phyloP scores from a whole-genome alignment of 1,140 invertebrate species.

The Amphibalanus amphitrite region DNA sequence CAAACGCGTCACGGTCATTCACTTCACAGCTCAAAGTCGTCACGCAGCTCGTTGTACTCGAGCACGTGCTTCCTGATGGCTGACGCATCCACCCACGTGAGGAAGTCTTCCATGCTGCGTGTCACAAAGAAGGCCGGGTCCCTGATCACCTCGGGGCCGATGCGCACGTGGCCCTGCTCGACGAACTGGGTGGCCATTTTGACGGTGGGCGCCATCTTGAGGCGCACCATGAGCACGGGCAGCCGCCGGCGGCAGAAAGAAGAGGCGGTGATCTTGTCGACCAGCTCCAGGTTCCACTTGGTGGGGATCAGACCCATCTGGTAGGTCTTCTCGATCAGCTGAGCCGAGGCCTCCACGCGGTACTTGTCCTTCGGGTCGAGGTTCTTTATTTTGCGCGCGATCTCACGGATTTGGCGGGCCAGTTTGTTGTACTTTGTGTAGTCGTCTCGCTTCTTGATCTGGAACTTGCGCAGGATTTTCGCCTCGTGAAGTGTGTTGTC shows the following conservation, averaged over 20 bases:
- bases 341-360: slow-evolving; percentile 59
- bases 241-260: slow-evolving; percentile 82
- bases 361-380: slow-evolving; percentile 42
- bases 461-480: slow-evolving; percentile 74
- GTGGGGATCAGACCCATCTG: slow-evolving; percentile 76
- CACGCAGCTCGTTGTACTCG: slow-evolving; percentile 62
- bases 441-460: slow-evolving; percentile 85
- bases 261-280: slow-evolving; percentile 66
- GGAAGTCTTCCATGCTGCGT: slow-evolving; percentile 81
- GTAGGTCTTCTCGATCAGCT: slow-evolving; percentile 71
- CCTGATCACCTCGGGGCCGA: slow-evolving; percentile 85
- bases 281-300: slow-evolving; percentile 62
- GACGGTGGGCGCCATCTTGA: slow-evolving; percentile 74
- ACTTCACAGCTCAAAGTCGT: not conserved
- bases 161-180: slow-evolving; percentile 90
- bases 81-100: slow-evolving; percentile 94
- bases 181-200: slow-evolving; percentile 78
- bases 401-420: slow-evolving; percentile 62
- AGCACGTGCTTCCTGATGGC: slow-evolving; percentile 82
- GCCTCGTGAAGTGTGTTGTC: slow-evolving; percentile 92
- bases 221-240: slow-evolving; percentile 79
- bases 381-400: slow-evolving; percentile 70
- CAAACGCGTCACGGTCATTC: too few species aligned
- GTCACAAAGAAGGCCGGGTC: slow-evolving; percentile 95
- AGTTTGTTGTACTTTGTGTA: slow-evolving; percentile 97